Evolutionary conservation across 2,797 vertebrate genomes (phyloP).

Genomic region (Gadopsis marmoratus): DNA sequence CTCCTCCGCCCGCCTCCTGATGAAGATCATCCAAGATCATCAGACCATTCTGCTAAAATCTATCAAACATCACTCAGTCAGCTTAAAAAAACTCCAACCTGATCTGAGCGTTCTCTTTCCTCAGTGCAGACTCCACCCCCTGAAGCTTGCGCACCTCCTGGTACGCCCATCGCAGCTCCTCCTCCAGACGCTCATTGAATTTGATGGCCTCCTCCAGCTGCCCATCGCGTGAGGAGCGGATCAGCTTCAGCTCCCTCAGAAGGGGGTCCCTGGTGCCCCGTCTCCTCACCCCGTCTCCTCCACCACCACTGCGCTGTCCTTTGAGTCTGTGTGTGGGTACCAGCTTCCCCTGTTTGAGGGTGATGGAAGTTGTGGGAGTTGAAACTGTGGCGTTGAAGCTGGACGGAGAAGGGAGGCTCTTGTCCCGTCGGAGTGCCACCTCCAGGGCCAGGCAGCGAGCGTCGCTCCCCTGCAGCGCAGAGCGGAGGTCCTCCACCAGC

Average conservation of each 20-base stretch:
- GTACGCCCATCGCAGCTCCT: slow-evolving; percentile 81
- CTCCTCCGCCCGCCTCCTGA: slow-evolving; percentile 82
- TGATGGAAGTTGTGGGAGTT: slow-evolving; percentile 38
- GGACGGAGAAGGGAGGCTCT: slow-evolving; percentile 6
- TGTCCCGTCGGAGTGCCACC: slow-evolving; percentile 77
- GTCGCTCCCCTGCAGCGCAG: slow-evolving; percentile 85
- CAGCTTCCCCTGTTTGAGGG: slow-evolving; percentile 51
- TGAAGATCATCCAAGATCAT: slow-evolving; percentile 22
- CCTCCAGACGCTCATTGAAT: slow-evolving; percentile 82
- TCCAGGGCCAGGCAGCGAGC: slow-evolving; percentile 86
- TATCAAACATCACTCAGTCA: neutral
- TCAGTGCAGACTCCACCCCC: slow-evolving; percentile 64
- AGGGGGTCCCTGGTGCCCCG: slow-evolving; percentile 76
- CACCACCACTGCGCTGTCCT: slow-evolving; percentile 29
- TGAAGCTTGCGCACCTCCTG: slow-evolving; percentile 76
- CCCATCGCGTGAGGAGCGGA: slow-evolving; percentile 84
- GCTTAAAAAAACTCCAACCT: slow-evolving; percentile 58
- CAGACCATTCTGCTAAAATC: neutral
- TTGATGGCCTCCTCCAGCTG: slow-evolving; percentile 86
- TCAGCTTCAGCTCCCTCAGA: slow-evolving; percentile 83
- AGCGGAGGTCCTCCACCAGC: slow-evolving; percentile 87
- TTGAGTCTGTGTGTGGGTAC: slow-evolving; percentile 59
- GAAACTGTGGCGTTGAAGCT: slow-evolving; percentile 1
- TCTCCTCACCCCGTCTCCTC: slow-evolving; percentile 28
- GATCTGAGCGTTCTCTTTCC: slow-evolving; percentile 81